phyloP scores from a whole-genome alignment of 2,888 invertebrate genomes.

The Acleris holmiana region DNA sequence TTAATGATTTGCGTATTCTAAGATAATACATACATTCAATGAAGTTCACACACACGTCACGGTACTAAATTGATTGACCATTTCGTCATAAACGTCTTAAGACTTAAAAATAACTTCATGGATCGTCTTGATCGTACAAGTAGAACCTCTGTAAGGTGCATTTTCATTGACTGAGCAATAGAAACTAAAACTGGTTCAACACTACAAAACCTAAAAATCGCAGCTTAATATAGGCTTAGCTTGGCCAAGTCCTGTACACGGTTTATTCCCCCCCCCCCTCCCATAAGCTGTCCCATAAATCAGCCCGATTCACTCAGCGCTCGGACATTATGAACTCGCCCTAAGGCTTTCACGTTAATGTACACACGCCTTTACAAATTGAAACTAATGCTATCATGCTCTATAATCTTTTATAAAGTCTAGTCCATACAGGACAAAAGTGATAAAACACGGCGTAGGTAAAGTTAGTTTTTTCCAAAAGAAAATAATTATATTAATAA shows the following conservation, averaged over 20 bases:
- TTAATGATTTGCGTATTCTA: too few relatives aligned
- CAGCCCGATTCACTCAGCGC: conserved; percentile 34
- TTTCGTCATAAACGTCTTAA: too few relatives aligned
- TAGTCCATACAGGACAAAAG: conserved; percentile 2
- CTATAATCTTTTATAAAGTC: conserved; percentile 28
- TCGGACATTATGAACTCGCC: conserved; percentile 30
- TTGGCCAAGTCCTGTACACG: conserved; percentile 10
- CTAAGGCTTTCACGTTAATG: conserved; percentile 35
- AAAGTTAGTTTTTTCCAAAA: background rate
- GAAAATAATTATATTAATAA: conserved; percentile 29
- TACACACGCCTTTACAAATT: conserved; percentile 35
- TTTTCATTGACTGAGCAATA: too few relatives aligned
- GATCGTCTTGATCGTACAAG: too few relatives aligned
- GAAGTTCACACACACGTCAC: too few relatives aligned
- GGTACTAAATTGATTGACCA: too few relatives aligned
- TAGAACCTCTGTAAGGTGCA: too few relatives aligned
- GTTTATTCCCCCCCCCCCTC: background rate
- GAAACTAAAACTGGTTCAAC: too few relatives aligned
- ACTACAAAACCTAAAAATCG: conserved; percentile 1
- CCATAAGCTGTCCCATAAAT: conserved; percentile 25
- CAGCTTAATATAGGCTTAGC: conserved; percentile 3
- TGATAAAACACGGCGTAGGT: background rate
- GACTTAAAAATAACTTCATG: too few relatives aligned
- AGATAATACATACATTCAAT: too few relatives aligned
- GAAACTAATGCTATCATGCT: conserved; percentile 28